Base-by-base conservation (phyloP, 2,113 vertebrate genomes). In the Calidris pygmaea region DNA sequence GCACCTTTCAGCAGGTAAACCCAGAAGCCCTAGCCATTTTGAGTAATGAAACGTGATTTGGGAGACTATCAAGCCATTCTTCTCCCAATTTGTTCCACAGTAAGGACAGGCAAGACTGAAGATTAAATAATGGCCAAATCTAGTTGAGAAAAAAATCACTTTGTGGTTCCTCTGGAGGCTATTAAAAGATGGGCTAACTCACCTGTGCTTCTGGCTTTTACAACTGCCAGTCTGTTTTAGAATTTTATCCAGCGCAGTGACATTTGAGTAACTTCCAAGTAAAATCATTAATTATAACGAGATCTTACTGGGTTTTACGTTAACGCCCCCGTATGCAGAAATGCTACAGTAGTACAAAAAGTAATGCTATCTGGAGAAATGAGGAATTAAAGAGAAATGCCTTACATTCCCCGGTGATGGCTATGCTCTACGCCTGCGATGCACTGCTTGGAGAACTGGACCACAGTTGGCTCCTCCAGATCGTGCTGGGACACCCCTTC, bases 401-500 rank as follows among this genome's bases (percentile, higher is more conserved):
- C 11, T 75, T 18, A 3, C 7, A 4, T 35, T n/a, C 10, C 47
- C 50, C 20, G 16, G 32, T 7, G 26, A 48, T 27, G 37, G 14
- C 85, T 14, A 6, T 0, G 11, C 32, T 71, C 78, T 48, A 37
- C 18, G 3, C 6, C 14, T n/a, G 20, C 45, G 26, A 18, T 0
- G 32, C 21, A 3, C 2, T 22, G 26, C 47, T 39, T 3, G 4
- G 71, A 12, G 23, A 75, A 41, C 16, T 9, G 4, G 23, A 63
- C 47, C 45, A 7, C 1, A 21, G 50, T 26, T 0, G 3, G 14
- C 19, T 89, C 27, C 77, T 53, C 63, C 47, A 16, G 34, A 14
- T 14, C 6, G 0, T 0, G 2, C 45, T 37, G 7, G 45, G 73
- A 70, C 3, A 3, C 2, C 14, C 9, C 23, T 43, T 87, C 78